These are phyloP conservation scores for Furcifer pardalis DNA, from an alignment of 2,797 vertebrate genomes.

Conservation along the genomic window DNA sequence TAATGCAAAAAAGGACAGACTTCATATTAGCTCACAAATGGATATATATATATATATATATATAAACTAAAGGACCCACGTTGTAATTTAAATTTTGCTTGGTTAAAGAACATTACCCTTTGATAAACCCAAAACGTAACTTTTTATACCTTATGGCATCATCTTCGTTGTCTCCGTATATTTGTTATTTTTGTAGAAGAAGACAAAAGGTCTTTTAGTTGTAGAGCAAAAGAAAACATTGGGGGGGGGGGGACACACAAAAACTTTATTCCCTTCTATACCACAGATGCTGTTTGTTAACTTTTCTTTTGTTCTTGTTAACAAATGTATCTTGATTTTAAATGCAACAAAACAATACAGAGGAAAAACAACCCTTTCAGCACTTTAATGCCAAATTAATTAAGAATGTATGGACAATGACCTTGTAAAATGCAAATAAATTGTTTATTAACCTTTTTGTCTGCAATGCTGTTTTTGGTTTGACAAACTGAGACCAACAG, in stretches of 20 bases:
- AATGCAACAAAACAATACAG: neutral
- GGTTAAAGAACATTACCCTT: neutral
- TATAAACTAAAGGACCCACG: neutral
- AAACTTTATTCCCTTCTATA: conserved; percentile 10
- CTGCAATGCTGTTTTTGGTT: too few relatives aligned
- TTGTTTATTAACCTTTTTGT: conserved; percentile 69
- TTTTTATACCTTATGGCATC: neutral
- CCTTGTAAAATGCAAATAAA: conserved; percentile 77
- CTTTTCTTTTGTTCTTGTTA: conserved; percentile 61
- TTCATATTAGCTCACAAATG: neutral
- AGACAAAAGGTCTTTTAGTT: conserved; percentile 43
- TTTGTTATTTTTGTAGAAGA: conserved; percentile 51
- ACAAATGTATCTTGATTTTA: conserved; percentile 57
- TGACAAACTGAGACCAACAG: too few relatives aligned
- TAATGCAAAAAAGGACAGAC: neutral
- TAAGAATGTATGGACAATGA: conserved; percentile 72
- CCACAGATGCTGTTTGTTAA: conserved; percentile 36
- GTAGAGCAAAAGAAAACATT: conserved; percentile 30
- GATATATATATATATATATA: neutral
- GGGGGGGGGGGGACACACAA: too few relatives aligned
- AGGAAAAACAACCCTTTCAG: conserved; percentile 58
- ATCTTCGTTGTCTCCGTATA: conserved; percentile 41
- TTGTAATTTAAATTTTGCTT: conserved; percentile 1
- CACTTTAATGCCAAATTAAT: conserved; percentile 75
- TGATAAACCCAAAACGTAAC: neutral